Base-by-base conservation (phyloP, 2,113 vertebrate genomes). In the Corvus cornix region DNA sequence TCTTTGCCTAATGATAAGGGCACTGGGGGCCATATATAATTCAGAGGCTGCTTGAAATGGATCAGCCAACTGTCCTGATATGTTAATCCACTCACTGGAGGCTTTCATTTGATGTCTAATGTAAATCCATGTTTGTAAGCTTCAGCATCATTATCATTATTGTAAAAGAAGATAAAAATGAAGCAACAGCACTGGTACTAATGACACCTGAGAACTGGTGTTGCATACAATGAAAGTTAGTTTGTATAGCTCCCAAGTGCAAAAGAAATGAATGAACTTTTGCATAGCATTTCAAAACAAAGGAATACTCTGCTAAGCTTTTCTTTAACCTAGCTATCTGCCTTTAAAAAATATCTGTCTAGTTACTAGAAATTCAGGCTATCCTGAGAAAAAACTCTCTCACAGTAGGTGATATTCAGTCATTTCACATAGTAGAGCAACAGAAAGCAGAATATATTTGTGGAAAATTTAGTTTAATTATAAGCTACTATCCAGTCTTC, bases 1-100 rank as follows among this genome's bases (percentile, higher is more conserved):
- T 89, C 95, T 90, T 89, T 95, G 68, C 92, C 49, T 87, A 90
- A 95, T 84, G 84, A 90, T 91, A 79, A 95, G 90, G 91, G 68
- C 87, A 87, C 90, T 92, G 41, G 76, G 89, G 86, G 90, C 70
- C 80, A 96, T 96, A 87, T 97, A 96, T 97, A 92, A 97, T 96
- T 96, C 96, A 96, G 86, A 89, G 37, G 48, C 55, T 96, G 75
- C 72, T 96, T 93, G 87, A 95, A 96, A 96, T 96, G 90, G 84
- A 96, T 94, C 95, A 95, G 19, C 83, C 60, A 75, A 90, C 66
- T 89, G 75, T 90, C 84, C 89, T 94, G 73, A 91, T 95, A 95
- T 90, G 93, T 89, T 95, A 95, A 96, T 96, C 64, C 55, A 76
- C 82, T 77, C 86, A 79, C 90, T 79, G 37, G 94, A 80, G 83